Percentiles rank a stretch among this genome's conserved stretches.
Conservation (phyloP, 35 echinoderm and acorn worm species). For the Diadema setosum region DNA sequence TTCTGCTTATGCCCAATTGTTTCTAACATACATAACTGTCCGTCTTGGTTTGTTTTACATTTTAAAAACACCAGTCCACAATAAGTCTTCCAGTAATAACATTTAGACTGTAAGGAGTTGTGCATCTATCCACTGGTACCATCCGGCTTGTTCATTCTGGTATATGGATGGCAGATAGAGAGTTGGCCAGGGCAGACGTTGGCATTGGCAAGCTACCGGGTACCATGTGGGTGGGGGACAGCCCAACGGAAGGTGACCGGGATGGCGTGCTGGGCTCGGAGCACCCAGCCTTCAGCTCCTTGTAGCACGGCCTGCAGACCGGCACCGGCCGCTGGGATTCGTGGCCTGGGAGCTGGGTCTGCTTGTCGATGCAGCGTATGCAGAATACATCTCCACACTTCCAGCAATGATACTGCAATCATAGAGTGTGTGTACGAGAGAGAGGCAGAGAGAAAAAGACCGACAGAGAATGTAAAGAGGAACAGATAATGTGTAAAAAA, state of each 20-base stretch:
- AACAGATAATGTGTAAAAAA: background rate
- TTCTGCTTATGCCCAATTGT: no score
- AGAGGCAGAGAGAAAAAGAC: background rate
- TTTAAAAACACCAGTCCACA: no score
- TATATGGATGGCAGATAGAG: background rate
- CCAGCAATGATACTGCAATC: constrained; percentile 94
- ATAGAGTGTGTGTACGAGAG: background rate
- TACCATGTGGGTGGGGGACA: background rate
- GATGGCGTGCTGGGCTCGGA: constrained; percentile 69
- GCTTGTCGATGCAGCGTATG: constrained; percentile 98
- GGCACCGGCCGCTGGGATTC: constrained; percentile 88
- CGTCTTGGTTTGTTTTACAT: no score
- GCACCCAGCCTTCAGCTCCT: constrained; percentile 81
- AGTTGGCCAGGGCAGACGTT: background rate
- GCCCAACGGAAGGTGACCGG: constrained; percentile 36
- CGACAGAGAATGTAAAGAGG: no score
- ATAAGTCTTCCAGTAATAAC: no score
- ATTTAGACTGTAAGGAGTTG: no score
- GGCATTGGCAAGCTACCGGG: background rate
- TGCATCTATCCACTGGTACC: no score
- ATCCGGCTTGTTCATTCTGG: background rate
- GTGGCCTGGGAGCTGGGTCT: constrained; percentile 92
- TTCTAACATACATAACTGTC: no score
- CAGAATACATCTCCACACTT: constrained; percentile 95
- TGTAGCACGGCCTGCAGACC: constrained; percentile 93